Conservation (phyloP, 2,888 invertebrate genomes). For the Oeneis ivallda region DNA sequence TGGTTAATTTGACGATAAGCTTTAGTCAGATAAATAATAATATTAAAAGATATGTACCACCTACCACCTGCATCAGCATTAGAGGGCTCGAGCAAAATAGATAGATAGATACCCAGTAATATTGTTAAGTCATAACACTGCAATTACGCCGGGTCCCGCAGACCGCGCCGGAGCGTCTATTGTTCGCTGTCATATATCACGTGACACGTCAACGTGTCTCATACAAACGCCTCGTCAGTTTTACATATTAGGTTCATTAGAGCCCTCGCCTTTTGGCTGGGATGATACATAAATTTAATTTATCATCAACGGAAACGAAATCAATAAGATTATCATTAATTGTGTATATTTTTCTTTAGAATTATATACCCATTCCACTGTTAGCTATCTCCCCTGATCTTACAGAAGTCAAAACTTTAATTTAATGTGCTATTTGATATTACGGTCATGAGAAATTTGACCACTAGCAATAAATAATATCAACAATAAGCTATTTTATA, state of each 20-base stretch:
- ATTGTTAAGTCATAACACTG: constrained; percentile 77
- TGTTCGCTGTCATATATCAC: constrained; percentile 56
- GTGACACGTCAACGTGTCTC: constrained; percentile 58
- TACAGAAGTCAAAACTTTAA: constrained; percentile 6
- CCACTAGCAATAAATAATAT: constrained; percentile 61
- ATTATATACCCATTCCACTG: not conserved
- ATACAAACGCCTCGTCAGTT: constrained; percentile 57
- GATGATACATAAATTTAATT: not conserved
- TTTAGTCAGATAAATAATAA: not conserved
- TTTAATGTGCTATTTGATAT: not conserved
- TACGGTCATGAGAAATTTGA: constrained; percentile 44
- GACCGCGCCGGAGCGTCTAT: constrained; percentile 55
- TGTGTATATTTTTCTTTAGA: not conserved
- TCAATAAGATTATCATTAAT: not conserved
- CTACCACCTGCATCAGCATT: not conserved
- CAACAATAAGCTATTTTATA: constrained; percentile 67
- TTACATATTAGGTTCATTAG: constrained; percentile 37
- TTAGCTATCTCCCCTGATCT: not conserved
- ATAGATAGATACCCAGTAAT: constrained; percentile 47
- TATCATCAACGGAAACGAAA: not conserved
- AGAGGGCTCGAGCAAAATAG: constrained; percentile 4
- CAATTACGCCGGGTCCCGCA: constrained; percentile 63
- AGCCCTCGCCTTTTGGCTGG: constrained; percentile 24
- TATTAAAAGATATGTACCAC: not conserved
- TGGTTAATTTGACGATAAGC: no score